Base-by-base conservation (phyloP, 2,888 invertebrate species). In the Stomorhina lunata region DNA sequence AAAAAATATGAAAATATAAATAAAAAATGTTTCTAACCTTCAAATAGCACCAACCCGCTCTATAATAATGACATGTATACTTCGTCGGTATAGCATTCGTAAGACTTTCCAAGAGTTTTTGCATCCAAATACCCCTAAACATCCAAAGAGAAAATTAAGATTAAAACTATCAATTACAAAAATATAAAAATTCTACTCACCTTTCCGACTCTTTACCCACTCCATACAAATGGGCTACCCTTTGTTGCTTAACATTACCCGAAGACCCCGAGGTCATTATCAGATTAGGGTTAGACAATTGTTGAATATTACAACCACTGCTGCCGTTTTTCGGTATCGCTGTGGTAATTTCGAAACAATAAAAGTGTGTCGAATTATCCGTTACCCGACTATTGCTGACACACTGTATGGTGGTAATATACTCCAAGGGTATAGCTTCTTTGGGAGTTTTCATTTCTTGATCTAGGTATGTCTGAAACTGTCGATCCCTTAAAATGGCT, bases 21-120 rank as follows among this genome's bases (percentile, higher is more conserved):
- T n/a, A n/a, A n/a, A n/a, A n/a, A n/a, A n/a, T n/a, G n/a, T 43
- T 17, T 29, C 73, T 69, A 85, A 94, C 94, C 93, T 94, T 95
- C 82, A 96, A 91, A 88, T 95, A 96, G 85, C 95, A 95, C 96
- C 96, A 96, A 25, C 96, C 96, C 84, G 95, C 94, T 87, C 95
- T 92, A 15, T 94, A 94, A 86, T 94, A 95, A 88, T 95, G 95
- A 1, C 95, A 92, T 0, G 94, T 94, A 80, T 95, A 93, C 86
- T 94, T 94, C 0, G 93, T 90, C 1, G 95, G 94, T 88, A 95
- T 94, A n/a, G 93, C 92, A 29, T 92, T 92, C 0, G 95, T 95
- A 20, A 96, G 90, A 85, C 94, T 94, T 89, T 96, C 95, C 0
- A 95, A 92, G 22, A 96, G 92, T 88, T 95, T 95, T 88, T 96